Evolutionary conservation across 2,113 vertebrate genomes (phyloP).

Genomic region (Elanoides forficatus): DNA sequence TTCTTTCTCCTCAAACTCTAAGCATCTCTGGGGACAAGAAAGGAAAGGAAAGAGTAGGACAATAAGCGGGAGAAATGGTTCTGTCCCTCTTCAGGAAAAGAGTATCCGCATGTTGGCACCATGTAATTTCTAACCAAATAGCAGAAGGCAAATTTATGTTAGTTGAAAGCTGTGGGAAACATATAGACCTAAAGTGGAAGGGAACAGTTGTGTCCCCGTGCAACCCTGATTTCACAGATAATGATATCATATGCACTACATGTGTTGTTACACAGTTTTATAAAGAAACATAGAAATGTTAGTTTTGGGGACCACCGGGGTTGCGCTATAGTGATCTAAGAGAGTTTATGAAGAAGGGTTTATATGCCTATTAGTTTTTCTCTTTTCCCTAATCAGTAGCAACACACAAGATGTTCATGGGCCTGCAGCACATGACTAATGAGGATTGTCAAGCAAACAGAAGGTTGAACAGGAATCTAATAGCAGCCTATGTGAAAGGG

Average conservation of each 20-base stretch:
- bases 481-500: neutral
- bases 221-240: neutral
- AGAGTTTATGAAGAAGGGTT: neutral
- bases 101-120: neutral
- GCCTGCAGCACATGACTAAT: neutral
- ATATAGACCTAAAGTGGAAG: neutral
- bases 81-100: neutral
- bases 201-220: neutral
- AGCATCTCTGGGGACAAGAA: neutral
- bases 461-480: neutral
- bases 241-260: fast-evolving
- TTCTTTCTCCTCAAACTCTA: neutral
- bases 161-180: neutral
- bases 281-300: neutral
- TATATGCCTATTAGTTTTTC: neutral
- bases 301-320: neutral
- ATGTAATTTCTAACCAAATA: neutral
- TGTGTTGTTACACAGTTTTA: neutral
- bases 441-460: neutral
- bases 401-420: neutral
- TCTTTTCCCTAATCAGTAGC: neutral
- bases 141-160: neutral
- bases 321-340: neutral
- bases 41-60: neutral
- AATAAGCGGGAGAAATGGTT: neutral